Evolutionary conservation across 2,113 vertebrate genomes (phyloP).

Genomic region (Castor canadensis): DNA sequence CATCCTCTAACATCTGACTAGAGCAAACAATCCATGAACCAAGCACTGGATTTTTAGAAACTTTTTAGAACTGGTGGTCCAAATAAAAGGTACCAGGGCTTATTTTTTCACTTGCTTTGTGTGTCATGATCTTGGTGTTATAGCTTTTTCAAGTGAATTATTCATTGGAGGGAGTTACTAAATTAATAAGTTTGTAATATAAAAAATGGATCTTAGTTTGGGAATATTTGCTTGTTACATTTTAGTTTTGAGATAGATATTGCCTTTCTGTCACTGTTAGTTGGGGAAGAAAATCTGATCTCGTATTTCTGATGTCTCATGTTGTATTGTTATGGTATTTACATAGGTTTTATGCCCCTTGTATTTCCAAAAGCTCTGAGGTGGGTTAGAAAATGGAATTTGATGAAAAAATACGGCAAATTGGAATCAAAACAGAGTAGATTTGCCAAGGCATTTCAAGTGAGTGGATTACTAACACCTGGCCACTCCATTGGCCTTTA

Average conservation of each 20-base stretch:
- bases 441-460: not conserved
- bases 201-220: slow-evolving; percentile 9
- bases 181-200: not conserved
- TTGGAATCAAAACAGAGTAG: not conserved
- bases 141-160: not conserved
- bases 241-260: not conserved
- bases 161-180: not conserved
- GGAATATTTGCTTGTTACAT: not conserved
- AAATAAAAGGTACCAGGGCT: not conserved
- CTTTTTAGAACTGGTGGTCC: not conserved
- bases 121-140: not conserved
- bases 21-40: not conserved
- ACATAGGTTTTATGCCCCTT: not conserved
- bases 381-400: not conserved
- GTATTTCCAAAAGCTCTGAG: not conserved
- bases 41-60: not conserved
- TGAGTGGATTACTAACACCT: not conserved
- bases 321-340: not conserved
- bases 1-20: not conserved
- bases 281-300: not conserved
- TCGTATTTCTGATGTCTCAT: not conserved
- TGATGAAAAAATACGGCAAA: not conserved
- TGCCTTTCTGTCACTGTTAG: not conserved
- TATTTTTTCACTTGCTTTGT: not conserved
- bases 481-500: not conserved